Conservation (phyloP, 2,888 invertebrate species). For the Aphodius sticticus region DNA sequence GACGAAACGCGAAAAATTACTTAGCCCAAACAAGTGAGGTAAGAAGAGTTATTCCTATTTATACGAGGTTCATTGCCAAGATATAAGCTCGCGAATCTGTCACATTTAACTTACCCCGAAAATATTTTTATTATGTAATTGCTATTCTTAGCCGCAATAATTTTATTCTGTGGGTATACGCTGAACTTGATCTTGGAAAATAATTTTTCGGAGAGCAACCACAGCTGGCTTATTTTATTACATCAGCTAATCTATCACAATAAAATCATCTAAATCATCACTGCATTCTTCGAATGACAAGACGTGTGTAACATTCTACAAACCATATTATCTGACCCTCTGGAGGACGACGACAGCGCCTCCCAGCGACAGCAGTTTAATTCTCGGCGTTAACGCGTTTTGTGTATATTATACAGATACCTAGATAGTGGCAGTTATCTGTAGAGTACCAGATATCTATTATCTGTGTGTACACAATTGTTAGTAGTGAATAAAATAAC, state of each 20-base stretch:
- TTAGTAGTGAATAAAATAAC: too few relatives aligned
- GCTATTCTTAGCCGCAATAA: slow-evolving; percentile 5
- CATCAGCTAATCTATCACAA: background rate
- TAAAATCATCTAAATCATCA: background rate
- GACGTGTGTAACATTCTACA: too few relatives aligned
- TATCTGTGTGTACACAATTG: too few relatives aligned
- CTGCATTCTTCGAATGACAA: background rate
- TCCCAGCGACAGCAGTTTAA: too few relatives aligned
- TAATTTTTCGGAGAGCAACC: background rate
- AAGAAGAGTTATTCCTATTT: slow-evolving; percentile 18
- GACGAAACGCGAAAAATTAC: background rate
- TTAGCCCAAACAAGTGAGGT: slow-evolving; percentile 20
- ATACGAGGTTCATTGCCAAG: slow-evolving; percentile 20
- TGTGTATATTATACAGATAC: too few relatives aligned
- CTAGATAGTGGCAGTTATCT: too few relatives aligned
- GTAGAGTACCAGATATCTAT: too few relatives aligned
- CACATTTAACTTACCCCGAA: slow-evolving; percentile 19
- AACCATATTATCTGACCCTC: too few relatives aligned
- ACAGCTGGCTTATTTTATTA: background rate
- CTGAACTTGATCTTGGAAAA: slow-evolving; percentile 23
- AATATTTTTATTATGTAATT: slow-evolving; percentile 21
- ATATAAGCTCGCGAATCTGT: slow-evolving; percentile 12
- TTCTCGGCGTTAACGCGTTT: too few relatives aligned
- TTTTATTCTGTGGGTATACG: background rate
- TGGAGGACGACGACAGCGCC: too few relatives aligned